Percentiles rank a stretch among this genome's conserved stretches.
Evolutionary conservation across 2,113 vertebrate genomes (phyloP).

Genomic region (Setophaga petechia): DNA sequence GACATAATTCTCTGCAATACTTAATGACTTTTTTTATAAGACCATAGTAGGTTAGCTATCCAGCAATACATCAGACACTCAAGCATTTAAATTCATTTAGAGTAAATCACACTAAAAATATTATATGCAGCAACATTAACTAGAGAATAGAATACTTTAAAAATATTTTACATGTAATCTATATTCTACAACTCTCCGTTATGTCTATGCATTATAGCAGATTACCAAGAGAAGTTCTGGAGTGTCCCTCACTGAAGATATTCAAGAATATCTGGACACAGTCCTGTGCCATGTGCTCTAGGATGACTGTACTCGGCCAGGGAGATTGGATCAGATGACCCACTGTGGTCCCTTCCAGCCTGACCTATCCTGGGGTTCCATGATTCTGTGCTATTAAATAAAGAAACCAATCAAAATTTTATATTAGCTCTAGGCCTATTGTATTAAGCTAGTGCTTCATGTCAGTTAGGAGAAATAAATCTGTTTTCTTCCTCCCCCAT

Average conservation of each 20-base stretch:
- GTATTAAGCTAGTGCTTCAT: background rate
- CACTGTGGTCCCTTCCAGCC: background rate
- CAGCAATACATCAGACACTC: background rate
- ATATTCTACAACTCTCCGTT: background rate
- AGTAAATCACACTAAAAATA: background rate
- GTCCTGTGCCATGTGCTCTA: background rate
- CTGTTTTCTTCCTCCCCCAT: background rate
- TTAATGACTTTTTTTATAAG: slow-evolving; percentile 16
- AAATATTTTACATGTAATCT: background rate
- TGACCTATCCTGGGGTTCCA: fast-evolving
- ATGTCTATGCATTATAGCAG: background rate
- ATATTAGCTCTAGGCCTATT: background rate
- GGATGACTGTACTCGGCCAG: background rate
- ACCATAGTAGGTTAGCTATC: background rate
- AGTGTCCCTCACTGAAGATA: background rate
- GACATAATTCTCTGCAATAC: background rate
- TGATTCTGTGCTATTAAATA: background rate
- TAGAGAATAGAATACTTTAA: background rate
- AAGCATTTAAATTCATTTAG: background rate
- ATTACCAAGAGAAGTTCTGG: background rate
- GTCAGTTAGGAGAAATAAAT: background rate
- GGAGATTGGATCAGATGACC: background rate
- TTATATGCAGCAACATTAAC: background rate
- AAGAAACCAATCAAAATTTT: background rate
- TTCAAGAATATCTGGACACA: background rate